Percentiles rank a stretch among this genome's conserved stretches.
phyloP scores from a whole-genome alignment of 1,140 invertebrate genomes.

The Papilio glaucus region DNA sequence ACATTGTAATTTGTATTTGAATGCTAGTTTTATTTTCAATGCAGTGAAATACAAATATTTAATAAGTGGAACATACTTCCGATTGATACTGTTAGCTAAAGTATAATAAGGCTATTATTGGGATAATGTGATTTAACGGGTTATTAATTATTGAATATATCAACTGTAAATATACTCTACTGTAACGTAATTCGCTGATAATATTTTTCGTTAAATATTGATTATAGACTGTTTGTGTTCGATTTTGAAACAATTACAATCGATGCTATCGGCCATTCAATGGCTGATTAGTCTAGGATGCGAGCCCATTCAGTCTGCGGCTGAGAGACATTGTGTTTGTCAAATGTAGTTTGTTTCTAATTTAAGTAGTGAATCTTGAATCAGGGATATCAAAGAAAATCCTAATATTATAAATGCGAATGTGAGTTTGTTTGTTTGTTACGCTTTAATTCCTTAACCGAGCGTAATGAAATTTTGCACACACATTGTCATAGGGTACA shows the following conservation, averaged over 20 bases:
- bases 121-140: constrained; percentile 25
- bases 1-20: neutral
- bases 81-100: constrained; percentile 14
- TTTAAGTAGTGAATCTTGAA: no score
- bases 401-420: no score
- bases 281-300: neutral
- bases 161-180: neutral
- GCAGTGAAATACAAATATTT: neutral
- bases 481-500: no score
- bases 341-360: no score
- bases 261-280: neutral
- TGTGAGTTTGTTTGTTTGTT: no score
- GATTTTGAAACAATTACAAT: neutral
- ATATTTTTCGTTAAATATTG: constrained; percentile 15
- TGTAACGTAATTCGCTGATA: neutral
- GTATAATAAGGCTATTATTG: constrained; percentile 29
- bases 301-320: no score
- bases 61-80: neutral
- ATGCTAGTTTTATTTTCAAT: neutral
- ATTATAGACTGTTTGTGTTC: constrained; percentile 1
- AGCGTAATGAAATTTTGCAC: no score
- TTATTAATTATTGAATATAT: constrained; percentile 27
- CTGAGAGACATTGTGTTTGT: no score
- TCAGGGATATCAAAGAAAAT: no score
- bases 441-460: no score